Base-by-base conservation (phyloP, 2,113 vertebrate species). In the Macheiramphus alcinus region DNA sequence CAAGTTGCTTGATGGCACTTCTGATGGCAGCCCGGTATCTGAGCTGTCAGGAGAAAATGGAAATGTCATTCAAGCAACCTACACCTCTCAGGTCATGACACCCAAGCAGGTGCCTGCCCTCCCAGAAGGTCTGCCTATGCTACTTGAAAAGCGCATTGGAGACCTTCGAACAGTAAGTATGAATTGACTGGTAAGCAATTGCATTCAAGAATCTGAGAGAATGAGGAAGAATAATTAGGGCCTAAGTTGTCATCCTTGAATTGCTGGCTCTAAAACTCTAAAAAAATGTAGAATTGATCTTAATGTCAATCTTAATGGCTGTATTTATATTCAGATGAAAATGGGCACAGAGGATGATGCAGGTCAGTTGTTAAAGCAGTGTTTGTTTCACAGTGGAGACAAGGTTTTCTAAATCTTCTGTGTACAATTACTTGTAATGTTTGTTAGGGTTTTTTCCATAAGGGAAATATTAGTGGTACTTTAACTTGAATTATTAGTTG, bases 131-230 rank as follows among this genome's bases (percentile, higher is more conserved):
- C 98, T 99, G 22, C 99, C 99, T 31, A 42, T 97, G 16, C 98
- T 99, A 5, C 98, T 99, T 43, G 96, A 98, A 62, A 99, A 99
- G 76, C 99, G 99, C 83, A 99, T 99, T n/a, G 99, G 99, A 89
- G 99, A 99, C 97, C 98, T 99, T 87, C 98, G 99, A 96, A 97
- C 97, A 98, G 99, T 99, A 98, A 98, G 98, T 98, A 84, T 95
- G 68, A 95, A 32, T 59, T 88, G 59, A 3, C 27, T 91, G 75
- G 4, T 92, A 84, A 74, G 38, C 48, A 86, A 56, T 65, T 95
- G 48, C 76, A 43, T 50, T 87, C 79, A 89, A 36, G 68, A 66
- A 55, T 38, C 68, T 91, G 68, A 93, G n/a, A 86, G 88, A 93
- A 19, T 0, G 0, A 71, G 66, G 76, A 92, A 81, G 52, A 72